Percentiles rank a stretch among this genome's conserved stretches.
Evolutionary conservation across 2,888 invertebrate genomes (phyloP).

Genomic region (Geotrupes spiniger): DNA sequence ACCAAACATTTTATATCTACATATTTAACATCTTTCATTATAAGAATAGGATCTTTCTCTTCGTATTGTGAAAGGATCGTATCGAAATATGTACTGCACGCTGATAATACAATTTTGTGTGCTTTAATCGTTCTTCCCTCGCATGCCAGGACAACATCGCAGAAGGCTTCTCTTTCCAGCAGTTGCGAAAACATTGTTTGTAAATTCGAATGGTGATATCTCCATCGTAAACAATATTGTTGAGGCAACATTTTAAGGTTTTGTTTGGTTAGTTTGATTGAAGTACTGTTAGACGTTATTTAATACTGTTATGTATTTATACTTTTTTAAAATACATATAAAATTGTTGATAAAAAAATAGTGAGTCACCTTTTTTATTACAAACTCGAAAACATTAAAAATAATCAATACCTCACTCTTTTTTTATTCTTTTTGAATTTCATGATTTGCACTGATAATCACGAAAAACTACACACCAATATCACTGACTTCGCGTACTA

Average conservation of each 20-base stretch:
- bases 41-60: conserved; percentile 78
- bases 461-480: conserved; percentile 28
- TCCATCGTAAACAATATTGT: conserved; percentile 91
- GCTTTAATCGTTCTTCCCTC: conserved; percentile 76
- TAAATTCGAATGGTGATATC: conserved; percentile 87
- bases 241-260: conserved; percentile 70
- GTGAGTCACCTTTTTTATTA: conserved; percentile 42
- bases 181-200: conserved; percentile 88
- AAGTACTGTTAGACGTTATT: conserved; percentile 20
- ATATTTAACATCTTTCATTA: conserved; percentile 88
- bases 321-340: conserved; percentile 10
- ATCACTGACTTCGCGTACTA: conserved; percentile 20
- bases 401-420: conserved; percentile 46
- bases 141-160: conserved; percentile 86
- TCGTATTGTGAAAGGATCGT: conserved; percentile 78
- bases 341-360: conserved; percentile 28
- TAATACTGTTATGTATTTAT: conserved; percentile 18
- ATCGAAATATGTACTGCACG: conserved; percentile 90
- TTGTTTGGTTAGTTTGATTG: conserved; percentile 29
- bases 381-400: conserved; percentile 45
- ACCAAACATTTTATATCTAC: conserved; percentile 86
- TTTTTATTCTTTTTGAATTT: conserved; percentile 40
- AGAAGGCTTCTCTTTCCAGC: conserved; percentile 82
- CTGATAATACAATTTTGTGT: conserved; percentile 84
- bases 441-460: conserved; percentile 34